A percentile compares a stretch with the other conserved stretches of the same genome.
These are phyloP conservation scores for Xanthia icteritia DNA, from an alignment of 2,888 invertebrate species.

Conservation along the genomic window DNA sequence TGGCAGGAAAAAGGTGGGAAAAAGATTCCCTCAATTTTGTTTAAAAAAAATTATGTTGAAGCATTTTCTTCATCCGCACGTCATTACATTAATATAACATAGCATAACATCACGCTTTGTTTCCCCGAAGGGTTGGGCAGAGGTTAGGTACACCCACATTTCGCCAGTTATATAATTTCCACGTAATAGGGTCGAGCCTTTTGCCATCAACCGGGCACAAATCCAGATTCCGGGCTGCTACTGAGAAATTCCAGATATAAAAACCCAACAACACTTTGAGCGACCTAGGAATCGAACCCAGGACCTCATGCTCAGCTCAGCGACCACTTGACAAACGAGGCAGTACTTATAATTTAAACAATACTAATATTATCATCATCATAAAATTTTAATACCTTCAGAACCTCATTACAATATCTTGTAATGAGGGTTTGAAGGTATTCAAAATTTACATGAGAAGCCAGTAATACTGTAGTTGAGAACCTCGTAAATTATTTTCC, in stretches of 20 bases:
- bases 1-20: not conserved
- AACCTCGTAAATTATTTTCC: conserved; percentile 32
- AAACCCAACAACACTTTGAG: not conserved
- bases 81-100: not conserved
- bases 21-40: not conserved
- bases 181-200: not conserved
- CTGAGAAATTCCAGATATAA: not conserved
- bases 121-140: not conserved
- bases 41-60: not conserved
- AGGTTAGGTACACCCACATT: not conserved
- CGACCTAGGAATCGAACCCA: not conserved
- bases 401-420: no score
- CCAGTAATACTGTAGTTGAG: no score
- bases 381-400: no score
- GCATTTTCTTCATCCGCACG: not conserved
- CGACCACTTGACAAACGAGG: not conserved
- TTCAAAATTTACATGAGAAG: no score
- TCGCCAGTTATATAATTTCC: not conserved
- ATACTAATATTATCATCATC: not conserved
- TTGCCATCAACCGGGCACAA: not conserved
- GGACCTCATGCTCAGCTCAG: not conserved
- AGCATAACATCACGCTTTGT: not conserved
- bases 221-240: not conserved
- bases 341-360: not conserved
- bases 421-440: no score